Evolutionary conservation across 2,888 invertebrate genomes (phyloP), one percentile per base, ranked within the genome.

Genomic region (Malachius bipustulatus): DNA sequence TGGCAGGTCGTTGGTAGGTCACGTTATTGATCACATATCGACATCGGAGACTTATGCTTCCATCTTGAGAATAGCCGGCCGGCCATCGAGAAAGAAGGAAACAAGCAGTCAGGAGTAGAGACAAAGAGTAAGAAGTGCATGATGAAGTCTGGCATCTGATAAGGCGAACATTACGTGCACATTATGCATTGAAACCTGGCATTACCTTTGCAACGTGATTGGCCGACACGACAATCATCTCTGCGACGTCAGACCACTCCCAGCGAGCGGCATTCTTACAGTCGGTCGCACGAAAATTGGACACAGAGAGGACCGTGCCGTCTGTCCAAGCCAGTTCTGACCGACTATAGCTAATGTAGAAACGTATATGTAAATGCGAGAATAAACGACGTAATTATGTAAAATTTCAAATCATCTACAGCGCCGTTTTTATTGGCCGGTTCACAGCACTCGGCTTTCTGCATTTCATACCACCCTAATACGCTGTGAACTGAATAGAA

Each of bases 61-160:
- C 60, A 61, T 61, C 60, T 61, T 61, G 60, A 57, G 56, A 53
- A 54, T 55, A n/a, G n/a, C n/a, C n/a, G n/a, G n/a, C n/a, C n/a
- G n/a, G n/a, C n/a, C n/a, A n/a, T n/a, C n/a, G n/a, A n/a, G n/a
- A n/a, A n/a, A n/a, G n/a, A n/a, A n/a, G n/a, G n/a, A n/a, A n/a
- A n/a, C n/a, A n/a, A n/a, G n/a, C n/a, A n/a, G n/a, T n/a, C n/a
- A n/a, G n/a, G n/a, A n/a, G n/a, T n/a, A n/a, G n/a, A n/a, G n/a
- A 57, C 50, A 49, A 47, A 46, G 48, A 55, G 54, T 34, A 55
- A 59, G 58, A 57, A 43, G 49, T 52, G 38, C 35, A 46, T 47
- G 51, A 47, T 47, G 40, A 43, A 42, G 48, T 45, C 52, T 49
- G 50, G 48, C n/a, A 54, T 49, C 53, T 48, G 56, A 57, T 55